phyloP scores from a whole-genome alignment of 2,797 vertebrate genomes.

The Amphiprion clarkii region DNA sequence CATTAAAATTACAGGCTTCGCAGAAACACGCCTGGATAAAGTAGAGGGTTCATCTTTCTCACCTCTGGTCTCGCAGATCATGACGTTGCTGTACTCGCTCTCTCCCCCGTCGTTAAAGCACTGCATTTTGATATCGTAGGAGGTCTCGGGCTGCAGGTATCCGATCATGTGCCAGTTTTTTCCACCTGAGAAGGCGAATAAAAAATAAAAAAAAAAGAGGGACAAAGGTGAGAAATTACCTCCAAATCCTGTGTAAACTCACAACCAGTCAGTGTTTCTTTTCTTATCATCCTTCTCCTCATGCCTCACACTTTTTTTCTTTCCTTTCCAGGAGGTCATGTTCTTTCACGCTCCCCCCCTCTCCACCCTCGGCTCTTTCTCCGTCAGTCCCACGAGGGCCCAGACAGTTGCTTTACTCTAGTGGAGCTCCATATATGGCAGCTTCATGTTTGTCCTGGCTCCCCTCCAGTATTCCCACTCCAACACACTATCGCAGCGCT shows the following conservation, averaged over 20 bases:
- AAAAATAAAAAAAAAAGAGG: neutral
- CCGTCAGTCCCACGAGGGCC: slow-evolving; percentile 62
- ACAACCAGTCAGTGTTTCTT: slow-evolving; percentile 14
- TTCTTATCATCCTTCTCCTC: slow-evolving; percentile 23
- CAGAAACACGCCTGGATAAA: slow-evolving; percentile 59
- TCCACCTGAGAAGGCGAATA: slow-evolving; percentile 81
- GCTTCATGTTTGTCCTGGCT: slow-evolving; percentile 86
- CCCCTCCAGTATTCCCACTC: slow-evolving; percentile 76
- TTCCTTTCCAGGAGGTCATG: slow-evolving; percentile 46
- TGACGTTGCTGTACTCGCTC: slow-evolving; percentile 97
- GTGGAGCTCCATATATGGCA: slow-evolving; percentile 86
- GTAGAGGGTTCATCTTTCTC: slow-evolving; percentile 59
- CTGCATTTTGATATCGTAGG: slow-evolving; percentile 98
- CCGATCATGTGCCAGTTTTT: slow-evolving; percentile 95
- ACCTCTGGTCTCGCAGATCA: slow-evolving; percentile 99
- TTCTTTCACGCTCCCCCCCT: slow-evolving; percentile 50
- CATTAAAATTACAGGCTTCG: slow-evolving; percentile 49
- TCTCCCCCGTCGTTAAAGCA: slow-evolving; percentile 94
- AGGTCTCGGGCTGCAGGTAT: slow-evolving; percentile 94
- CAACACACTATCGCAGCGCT: slow-evolving; percentile 47
- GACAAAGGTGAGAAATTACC: slow-evolving; percentile 60
- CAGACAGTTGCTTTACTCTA: slow-evolving; percentile 82
- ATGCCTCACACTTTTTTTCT: slow-evolving; percentile 39
- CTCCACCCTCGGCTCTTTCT: slow-evolving; percentile 22
- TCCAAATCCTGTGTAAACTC: slow-evolving; percentile 51